These are phyloP conservation scores for Aleiodes leptofemur DNA, from an alignment of 2,888 invertebrate genomes.

Conservation along the genomic window DNA sequence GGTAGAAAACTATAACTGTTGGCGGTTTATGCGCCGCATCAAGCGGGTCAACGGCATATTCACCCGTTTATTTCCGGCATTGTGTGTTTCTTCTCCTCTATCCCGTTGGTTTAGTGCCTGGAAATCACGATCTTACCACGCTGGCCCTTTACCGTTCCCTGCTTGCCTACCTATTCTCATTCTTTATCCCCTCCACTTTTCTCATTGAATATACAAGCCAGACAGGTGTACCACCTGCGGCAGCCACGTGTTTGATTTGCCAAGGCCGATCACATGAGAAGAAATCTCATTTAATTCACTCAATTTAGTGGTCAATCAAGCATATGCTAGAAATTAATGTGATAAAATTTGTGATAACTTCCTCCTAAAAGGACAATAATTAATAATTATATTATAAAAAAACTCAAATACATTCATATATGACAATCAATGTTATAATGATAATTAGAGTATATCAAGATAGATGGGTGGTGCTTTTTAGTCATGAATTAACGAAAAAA, in stretches of 20 bases:
- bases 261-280: slow-evolving; percentile 67
- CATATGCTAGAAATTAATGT: background rate
- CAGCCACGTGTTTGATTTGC: slow-evolving; percentile 65
- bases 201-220: slow-evolving; percentile 38
- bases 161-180: slow-evolving; percentile 18
- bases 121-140: slow-evolving; percentile 38
- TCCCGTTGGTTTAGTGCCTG: slow-evolving; percentile 39
- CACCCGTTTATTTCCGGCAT: slow-evolving; percentile 73
- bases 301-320: background rate
- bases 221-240: slow-evolving; percentile 58
- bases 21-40: slow-evolving; percentile 34
- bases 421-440: background rate
- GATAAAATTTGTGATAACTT: background rate
- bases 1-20: slow-evolving; percentile 12
- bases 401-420: too few relatives aligned
- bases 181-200: slow-evolving; percentile 13
- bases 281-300: background rate
- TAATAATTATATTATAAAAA: too few relatives aligned
- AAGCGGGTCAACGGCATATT: slow-evolving; percentile 70
- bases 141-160: slow-evolving; percentile 44
- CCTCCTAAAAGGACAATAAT: background rate
- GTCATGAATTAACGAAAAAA: slow-evolving; percentile 16
- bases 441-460: background rate
- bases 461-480: background rate
- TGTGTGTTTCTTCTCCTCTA: slow-evolving; percentile 52